Base-by-base conservation (phyloP, 2,113 vertebrate genomes). In the Perca flavescens region DNA sequence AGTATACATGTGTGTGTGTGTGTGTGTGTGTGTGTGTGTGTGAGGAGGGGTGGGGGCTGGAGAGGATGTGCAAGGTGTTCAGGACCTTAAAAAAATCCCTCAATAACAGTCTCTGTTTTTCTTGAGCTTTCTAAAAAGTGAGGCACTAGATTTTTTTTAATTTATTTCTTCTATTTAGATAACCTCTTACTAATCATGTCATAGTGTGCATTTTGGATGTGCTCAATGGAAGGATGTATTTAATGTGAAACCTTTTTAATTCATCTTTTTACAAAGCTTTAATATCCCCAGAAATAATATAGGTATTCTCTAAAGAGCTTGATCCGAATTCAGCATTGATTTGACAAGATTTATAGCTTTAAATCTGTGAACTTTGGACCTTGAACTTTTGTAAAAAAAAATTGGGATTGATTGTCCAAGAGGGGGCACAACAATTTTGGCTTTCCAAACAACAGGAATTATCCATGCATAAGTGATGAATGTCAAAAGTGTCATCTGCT, bases 181-280 rank as follows among this genome's bases (percentile, higher is more conserved):
- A 63, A 22, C n/a, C 0, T 21, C 10, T 50, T 10, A 53, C 4
- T 69, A 22, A 14, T 62, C 46, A 50, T 61, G 21, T 63, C 61
- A 64, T 9, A 72, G 34, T 68, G 16, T 40, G 22, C 0, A 40
- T 77, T 74, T 74, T 76, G 73, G 6, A 65, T 68, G 47, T 31
- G 5, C 13, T 70, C 13, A 57, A 3, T 64, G 19, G 4, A 36
- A 36, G 17, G 3, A 21, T 7, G 5, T 60, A 28, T 65, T 76
- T 7, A 46, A 54, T 31, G 3, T 61, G 5, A 15, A 49, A 43
- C 14, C 5, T 65, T 28, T 76, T 28, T 76, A 84, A n/a, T 31
- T 75, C 3, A 52, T 49, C 13, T 84, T 80, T 80, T 86, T 62
- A 46, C 6, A 84, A 43, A 69, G n/a, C 57, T 62, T n/a, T 76